Base-by-base conservation (phyloP, 53 echinoderm and acorn worm genomes). In the Hippasteria phrygiana region DNA sequence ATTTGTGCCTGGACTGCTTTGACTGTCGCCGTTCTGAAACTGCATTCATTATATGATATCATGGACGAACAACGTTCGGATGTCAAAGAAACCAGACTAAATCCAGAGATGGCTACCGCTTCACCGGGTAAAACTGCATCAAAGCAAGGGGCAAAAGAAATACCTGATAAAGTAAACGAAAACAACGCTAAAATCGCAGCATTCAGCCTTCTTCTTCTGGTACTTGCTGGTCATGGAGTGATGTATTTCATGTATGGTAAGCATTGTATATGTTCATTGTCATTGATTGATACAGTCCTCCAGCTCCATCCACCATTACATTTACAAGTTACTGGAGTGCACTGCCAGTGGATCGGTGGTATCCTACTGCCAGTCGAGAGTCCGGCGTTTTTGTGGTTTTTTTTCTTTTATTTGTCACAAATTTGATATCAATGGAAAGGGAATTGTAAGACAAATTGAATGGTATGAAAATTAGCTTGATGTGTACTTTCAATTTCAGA, bases 121-220 rank as follows among this genome's bases (percentile, higher is more conserved):
- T 82, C 82, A 18, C 82, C 82, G 16, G 66, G 64, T 5, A 66
- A 33, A 42, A 82, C 82, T 20, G 82, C 82, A 64, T 82, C 82
- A 0, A 82, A 82, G 20, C 63, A 63, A 28, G 71, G 85, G 5
- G 85, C 71, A 17, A 85, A 85, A 43, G 85, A 85, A 71, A 85
- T 85, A 71, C 85, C 85, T 1, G 85, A 85, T 35, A 50, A 48
- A 70, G 85, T 85, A 36, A 71, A 85, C 51, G 85, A 85, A 64
- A 85, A 53, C 43, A 85, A 85, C 50, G 85, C 85, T 5, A 85
- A 85, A 53, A 39, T 85, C 48, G 85, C 71, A 3, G 85, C 85
- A 69, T 85, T 85, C 38, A 48, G 29, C 50, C 50, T 69, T 85
- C 85, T 85, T 42, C 35, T 85, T 69, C 71, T 71, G 20, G 47